Conservation (phyloP, 2,797 vertebrate species). For the Hyperoplus immaculatus region DNA sequence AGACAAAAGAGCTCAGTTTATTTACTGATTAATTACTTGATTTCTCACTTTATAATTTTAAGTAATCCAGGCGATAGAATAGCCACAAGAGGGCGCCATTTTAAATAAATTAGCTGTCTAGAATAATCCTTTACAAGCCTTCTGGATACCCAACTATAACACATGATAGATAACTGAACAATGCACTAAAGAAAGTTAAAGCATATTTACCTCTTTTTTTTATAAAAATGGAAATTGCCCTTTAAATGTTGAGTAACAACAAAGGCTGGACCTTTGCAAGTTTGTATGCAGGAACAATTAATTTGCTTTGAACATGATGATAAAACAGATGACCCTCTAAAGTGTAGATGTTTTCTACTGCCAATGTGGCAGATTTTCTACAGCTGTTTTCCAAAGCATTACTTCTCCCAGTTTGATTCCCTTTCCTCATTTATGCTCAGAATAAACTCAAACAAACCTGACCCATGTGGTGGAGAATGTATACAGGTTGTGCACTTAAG, state of each 20-base stretch:
- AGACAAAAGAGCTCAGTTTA: not conserved
- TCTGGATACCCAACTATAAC: not conserved
- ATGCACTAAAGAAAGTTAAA: too few relatives aligned
- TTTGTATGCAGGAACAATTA: not conserved
- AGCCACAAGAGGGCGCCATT: constrained; percentile 60
- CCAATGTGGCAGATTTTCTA: not conserved
- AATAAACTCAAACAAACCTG: not conserved
- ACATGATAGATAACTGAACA: not conserved
- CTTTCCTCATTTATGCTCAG: not conserved
- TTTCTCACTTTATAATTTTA: not conserved
- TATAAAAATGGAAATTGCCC: too few relatives aligned
- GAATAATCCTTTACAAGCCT: not conserved
- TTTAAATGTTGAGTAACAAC: not conserved
- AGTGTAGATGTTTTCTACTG: not conserved
- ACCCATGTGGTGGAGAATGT: too few relatives aligned
- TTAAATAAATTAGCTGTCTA: constrained; percentile 20
- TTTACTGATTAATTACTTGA: not conserved
- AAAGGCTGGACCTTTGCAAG: not conserved
- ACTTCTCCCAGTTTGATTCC: not conserved
- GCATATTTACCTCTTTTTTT: too few relatives aligned
- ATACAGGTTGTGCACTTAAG: not conserved
- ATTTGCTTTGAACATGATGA: not conserved
- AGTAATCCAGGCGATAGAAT: not conserved
- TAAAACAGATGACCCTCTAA: not conserved
- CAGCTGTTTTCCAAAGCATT: not conserved